Percentiles rank a stretch among this genome's conserved stretches.
These are phyloP conservation scores for Melanargia galathea DNA, from an alignment of 2,888 invertebrate genomes.

Conservation along the genomic window DNA sequence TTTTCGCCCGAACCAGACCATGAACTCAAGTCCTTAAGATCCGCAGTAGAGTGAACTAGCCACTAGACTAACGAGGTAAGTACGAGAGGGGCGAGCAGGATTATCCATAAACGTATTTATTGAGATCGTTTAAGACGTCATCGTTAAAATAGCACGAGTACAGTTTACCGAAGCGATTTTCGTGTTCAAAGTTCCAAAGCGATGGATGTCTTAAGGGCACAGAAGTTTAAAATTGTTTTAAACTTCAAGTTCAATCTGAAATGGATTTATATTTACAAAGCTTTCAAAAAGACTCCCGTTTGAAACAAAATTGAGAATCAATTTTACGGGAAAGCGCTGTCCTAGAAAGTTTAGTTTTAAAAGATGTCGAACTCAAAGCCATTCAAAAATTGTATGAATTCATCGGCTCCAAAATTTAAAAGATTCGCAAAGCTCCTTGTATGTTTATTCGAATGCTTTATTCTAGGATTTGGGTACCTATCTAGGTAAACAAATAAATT, in stretches of 20 bases:
- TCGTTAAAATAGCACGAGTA: constrained; percentile 2
- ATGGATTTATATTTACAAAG: constrained; percentile 6
- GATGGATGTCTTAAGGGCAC: constrained; percentile 14
- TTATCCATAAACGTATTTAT: no score
- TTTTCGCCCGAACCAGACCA: no score
- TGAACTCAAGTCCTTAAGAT: no score
- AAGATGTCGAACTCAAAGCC: not conserved
- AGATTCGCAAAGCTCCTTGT: not conserved
- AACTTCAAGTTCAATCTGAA: constrained; percentile 9
- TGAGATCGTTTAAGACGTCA: no score
- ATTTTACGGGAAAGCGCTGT: not conserved
- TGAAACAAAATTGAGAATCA: not conserved
- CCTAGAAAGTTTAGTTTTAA: not conserved
- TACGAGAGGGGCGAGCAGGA: no score
- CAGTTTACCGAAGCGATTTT: constrained; percentile 4
- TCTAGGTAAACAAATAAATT: no score
- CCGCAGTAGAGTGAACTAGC: no score
- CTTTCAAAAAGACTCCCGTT: constrained; percentile 3
- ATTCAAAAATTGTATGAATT: not conserved
- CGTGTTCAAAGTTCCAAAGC: constrained; percentile 12
- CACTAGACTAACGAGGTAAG: no score
- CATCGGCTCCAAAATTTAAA: not conserved
- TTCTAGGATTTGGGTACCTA: no score
- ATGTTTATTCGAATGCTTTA: no score
- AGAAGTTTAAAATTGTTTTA: constrained; percentile 16